These are phyloP conservation scores for Haliclona indistincta DNA, from an alignment of 37 sponge, comb jelly and placozoan species.

Conservation along the genomic window DNA sequence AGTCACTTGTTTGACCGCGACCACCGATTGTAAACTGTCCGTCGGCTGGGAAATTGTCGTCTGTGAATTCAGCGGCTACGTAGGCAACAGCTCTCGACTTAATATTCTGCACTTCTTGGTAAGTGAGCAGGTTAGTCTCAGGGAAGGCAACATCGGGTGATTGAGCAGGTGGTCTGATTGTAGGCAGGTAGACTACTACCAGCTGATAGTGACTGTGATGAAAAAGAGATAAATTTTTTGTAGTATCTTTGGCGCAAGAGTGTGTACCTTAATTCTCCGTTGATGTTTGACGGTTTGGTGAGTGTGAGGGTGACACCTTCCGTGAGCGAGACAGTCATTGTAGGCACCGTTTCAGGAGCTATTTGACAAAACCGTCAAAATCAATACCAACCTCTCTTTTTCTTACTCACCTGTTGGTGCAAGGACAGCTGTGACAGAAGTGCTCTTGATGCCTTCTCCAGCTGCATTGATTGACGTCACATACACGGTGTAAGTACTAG, in stretches of 20 bases:
- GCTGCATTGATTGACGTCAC: slow-evolving; percentile 50
- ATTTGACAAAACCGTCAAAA: too few species aligned
- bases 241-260: too few species aligned
- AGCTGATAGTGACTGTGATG: slow-evolving; percentile 83
- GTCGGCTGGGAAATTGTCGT: slow-evolving; percentile 15
- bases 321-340: not conserved
- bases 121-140: not conserved
- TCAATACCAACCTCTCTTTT: too few species aligned
- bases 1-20: slow-evolving; percentile 29
- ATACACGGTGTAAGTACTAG: slow-evolving; percentile 36
- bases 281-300: not conserved
- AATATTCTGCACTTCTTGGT: not conserved
- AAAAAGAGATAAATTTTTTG: too few species aligned
- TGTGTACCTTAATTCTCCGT: slow-evolving; percentile 77
- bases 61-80: slow-evolving; percentile 60
- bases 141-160: slow-evolving; percentile 13
- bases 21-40: slow-evolving; percentile 5
- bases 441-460: slow-evolving; percentile 34
- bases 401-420: slow-evolving; percentile 11
- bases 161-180: not conserved
- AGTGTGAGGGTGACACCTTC: slow-evolving; percentile 2
- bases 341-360: too few species aligned
- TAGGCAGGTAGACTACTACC: slow-evolving; percentile 27
- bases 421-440: too few species aligned
- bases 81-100: slow-evolving; percentile 6